These are phyloP conservation scores for Leptinotarsa texana DNA, from an alignment of 1,140 invertebrate genomes.

Conservation along the genomic window DNA sequence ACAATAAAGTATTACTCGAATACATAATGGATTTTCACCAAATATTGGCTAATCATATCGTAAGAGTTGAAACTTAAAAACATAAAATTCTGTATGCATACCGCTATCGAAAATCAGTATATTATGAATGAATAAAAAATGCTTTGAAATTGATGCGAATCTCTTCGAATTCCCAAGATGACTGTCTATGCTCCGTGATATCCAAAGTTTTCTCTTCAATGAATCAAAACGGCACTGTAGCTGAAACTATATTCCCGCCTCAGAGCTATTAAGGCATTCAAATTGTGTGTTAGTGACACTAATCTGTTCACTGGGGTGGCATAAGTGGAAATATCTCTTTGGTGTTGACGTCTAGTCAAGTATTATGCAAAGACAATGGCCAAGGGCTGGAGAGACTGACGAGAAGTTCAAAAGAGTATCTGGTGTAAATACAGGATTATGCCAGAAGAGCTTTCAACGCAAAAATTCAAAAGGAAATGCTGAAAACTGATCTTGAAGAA, in stretches of 20 bases:
- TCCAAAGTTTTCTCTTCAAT: neutral
- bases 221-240: neutral
- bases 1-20: too few relatives aligned
- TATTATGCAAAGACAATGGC: neutral
- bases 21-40: too few relatives aligned
- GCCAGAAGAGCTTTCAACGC: neutral
- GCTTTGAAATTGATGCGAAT: too few relatives aligned
- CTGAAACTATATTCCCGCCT: neutral
- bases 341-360: neutral
- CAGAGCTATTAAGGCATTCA: neutral
- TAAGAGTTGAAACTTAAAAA: too few relatives aligned
- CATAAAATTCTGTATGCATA: too few relatives aligned
- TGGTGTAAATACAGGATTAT: neutral
- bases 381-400: neutral
- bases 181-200: neutral
- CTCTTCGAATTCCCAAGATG: neutral
- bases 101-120: too few relatives aligned
- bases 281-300: neutral
- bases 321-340: neutral
- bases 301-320: conserved; percentile 4
- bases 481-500: neutral
- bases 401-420: neutral
- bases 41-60: too few relatives aligned
- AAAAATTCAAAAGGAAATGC: neutral
- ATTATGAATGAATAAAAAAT: too few relatives aligned